Evolutionary conservation across 2,113 vertebrate genomes (phyloP), one percentile per base, ranked within the genome.

Genomic region (Pelvicachromis taeniatus): DNA sequence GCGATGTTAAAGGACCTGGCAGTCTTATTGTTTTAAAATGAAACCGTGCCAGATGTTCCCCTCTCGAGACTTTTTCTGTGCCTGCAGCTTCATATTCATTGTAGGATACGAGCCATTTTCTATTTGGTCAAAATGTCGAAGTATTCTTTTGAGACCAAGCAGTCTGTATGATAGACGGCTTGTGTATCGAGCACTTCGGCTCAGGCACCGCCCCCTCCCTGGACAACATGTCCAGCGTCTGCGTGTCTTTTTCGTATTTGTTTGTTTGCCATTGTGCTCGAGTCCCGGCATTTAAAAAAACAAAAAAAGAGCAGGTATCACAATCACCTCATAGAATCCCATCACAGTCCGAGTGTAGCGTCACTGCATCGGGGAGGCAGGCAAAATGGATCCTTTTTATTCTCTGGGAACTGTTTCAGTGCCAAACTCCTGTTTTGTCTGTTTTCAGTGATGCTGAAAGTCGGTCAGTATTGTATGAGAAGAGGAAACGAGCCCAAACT

Each of bases 341-440:
- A 23, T 68, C 55, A 2, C 56, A 73, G 80, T 86, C 52, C 52
- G 59, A 52, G 42, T 42, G 77, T 54, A 59, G 80, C 52, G 9
- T 91, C 78, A 31, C 61, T 77, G 59, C 56, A 38, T 45, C 21
- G 45, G 29, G 42, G 80, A 70, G 85, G 80, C 56, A 48, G 84
- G 80, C 70, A 78, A 82, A 88, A 77, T 89, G 73, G 83, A 88
- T 80, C 86, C 86, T 91, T 75, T 63, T 81, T 84, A 81, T 88
- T 91, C 93, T 96, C 93, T 89, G 93, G 95, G 94, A 95, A 94
- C 91, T 87, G 58, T 93, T 94, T 93, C 86, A 87, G 96, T 96
- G 95, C 95, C 96, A 96, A 96, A 95, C 91, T 91, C 87, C 87
- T 84, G 81, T 91, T 93, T 90, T 90, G 68, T 89, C 85, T 92